phyloP scores from a whole-genome alignment of 2,797 vertebrate species.

The Micrastur ruficollis region DNA sequence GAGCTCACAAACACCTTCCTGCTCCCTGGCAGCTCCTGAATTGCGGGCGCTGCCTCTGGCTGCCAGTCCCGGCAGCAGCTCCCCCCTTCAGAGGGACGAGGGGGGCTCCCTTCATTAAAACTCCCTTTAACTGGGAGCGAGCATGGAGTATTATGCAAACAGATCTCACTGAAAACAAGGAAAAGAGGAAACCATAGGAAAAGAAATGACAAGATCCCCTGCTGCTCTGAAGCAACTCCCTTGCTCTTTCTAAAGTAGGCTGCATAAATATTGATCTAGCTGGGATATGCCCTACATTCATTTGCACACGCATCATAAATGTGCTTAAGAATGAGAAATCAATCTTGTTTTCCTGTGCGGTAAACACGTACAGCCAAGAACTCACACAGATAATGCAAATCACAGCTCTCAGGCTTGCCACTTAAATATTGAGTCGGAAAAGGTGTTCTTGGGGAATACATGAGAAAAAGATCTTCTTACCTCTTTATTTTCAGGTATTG shows the following conservation, averaged over 20 bases:
- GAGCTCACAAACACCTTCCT: neutral
- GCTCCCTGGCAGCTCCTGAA: rapidly evolving
- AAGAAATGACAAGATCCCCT: slow-evolving; percentile 22
- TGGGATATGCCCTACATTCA: slow-evolving; percentile 1
- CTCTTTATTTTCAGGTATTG: neutral
- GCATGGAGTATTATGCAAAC: neutral
- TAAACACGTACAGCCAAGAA: neutral
- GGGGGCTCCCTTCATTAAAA: neutral
- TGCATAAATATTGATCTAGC: slow-evolving; percentile 43
- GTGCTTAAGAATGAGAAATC: slow-evolving; percentile 48
- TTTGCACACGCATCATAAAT: slow-evolving; percentile 53
- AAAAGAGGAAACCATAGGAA: neutral
- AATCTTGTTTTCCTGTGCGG: slow-evolving; percentile 11
- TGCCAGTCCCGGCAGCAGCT: neutral
- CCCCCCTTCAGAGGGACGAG: neutral
- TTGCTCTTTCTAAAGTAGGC: slow-evolving; percentile 50
- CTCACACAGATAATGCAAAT: neutral
- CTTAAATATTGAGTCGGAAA: neutral
- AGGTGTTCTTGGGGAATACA: neutral
- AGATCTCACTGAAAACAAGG: neutral
- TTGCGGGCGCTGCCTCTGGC: rapidly evolving
- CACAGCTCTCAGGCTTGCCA: neutral
- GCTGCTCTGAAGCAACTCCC: slow-evolving; percentile 9
- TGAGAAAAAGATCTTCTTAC: neutral
- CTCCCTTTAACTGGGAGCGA: neutral